phyloP scores from a whole-genome alignment of 2,113 vertebrate species.

The Pachycephala philippinensis region DNA sequence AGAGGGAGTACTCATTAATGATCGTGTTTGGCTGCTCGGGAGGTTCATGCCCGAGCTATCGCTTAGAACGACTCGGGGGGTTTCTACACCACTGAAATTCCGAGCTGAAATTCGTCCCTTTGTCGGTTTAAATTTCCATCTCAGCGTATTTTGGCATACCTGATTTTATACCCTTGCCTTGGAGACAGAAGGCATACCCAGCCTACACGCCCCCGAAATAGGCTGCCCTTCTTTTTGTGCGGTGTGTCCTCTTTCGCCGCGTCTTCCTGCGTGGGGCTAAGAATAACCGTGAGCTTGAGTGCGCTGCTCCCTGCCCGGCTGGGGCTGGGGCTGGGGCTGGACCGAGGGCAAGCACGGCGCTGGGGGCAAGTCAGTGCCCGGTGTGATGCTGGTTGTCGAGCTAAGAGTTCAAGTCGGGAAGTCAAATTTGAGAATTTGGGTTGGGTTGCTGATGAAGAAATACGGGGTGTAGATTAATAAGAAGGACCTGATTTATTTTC shows the following conservation, averaged over 20 bases:
- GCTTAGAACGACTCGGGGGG: background rate
- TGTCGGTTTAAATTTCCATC: background rate
- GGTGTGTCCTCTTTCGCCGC: background rate
- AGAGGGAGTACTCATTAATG: background rate
- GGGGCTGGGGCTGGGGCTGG: background rate
- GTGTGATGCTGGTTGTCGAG: background rate
- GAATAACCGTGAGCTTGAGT: constrained; percentile 31
- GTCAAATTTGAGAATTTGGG: background rate
- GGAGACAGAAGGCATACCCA: background rate
- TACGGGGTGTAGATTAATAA: background rate
- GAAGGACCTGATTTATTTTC: constrained; percentile 30
- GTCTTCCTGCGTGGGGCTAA: constrained; percentile 12
- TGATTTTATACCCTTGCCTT: background rate
- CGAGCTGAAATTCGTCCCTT: background rate
- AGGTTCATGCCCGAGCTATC: background rate
- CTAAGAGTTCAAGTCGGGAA: background rate
- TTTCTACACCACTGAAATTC: background rate
- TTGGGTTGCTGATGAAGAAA: background rate
- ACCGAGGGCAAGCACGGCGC: background rate
- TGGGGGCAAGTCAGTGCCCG: background rate
- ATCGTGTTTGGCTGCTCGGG: background rate
- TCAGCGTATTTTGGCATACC: background rate
- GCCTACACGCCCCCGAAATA: background rate
- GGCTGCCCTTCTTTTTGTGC: background rate
- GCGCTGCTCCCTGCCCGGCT: background rate